phyloP scores from a whole-genome alignment of 2,888 invertebrate species.

The Drosophila austrosaltans region DNA sequence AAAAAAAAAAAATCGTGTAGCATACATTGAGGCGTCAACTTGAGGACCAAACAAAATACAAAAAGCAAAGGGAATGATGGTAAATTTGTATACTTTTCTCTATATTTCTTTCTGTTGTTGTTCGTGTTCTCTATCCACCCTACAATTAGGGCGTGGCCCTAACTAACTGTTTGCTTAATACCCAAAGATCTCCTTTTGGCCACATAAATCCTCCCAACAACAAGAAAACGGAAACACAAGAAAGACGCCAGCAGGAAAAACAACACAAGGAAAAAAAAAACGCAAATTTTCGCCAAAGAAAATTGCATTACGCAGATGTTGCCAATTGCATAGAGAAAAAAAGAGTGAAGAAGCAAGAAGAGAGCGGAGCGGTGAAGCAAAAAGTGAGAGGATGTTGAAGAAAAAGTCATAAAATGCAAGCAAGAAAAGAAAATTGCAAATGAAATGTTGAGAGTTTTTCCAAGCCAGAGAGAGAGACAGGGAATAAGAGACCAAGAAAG shows the following conservation, averaged over 20 bases:
- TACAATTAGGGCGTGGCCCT: slow-evolving; percentile 47
- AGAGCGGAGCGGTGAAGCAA: background rate
- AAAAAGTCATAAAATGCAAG: slow-evolving; percentile 74
- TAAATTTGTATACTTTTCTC: slow-evolving; percentile 10
- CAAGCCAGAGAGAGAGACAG: slow-evolving; percentile 27
- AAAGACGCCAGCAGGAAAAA: slow-evolving; percentile 35
- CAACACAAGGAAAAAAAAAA: slow-evolving; percentile 27
- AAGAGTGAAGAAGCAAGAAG: background rate
- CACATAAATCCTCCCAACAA: slow-evolving; percentile 43
- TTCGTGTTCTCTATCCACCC: slow-evolving; percentile 16
- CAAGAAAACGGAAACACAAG: slow-evolving; percentile 35
- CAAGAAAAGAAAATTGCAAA: slow-evolving; percentile 72
- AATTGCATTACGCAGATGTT: slow-evolving; percentile 79
- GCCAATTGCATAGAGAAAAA: slow-evolving; percentile 58
- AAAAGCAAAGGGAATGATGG: slow-evolving; percentile 23
- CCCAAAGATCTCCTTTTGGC: slow-evolving; percentile 43
- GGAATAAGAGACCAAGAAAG: slow-evolving; percentile 8
- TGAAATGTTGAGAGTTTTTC: slow-evolving; percentile 64
- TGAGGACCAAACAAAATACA: background rate
- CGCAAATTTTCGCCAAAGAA: slow-evolving; percentile 55
- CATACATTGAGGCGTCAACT: slow-evolving; percentile 44
- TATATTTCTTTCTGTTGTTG: background rate
- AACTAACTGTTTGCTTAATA: slow-evolving; percentile 25
- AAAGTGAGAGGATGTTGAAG: slow-evolving; percentile 54
- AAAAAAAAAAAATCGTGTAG: slow-evolving; percentile 30